These are phyloP conservation scores for Synodontis membranacea DNA, from an alignment of 2,113 vertebrate species.

Conservation along the genomic window DNA sequence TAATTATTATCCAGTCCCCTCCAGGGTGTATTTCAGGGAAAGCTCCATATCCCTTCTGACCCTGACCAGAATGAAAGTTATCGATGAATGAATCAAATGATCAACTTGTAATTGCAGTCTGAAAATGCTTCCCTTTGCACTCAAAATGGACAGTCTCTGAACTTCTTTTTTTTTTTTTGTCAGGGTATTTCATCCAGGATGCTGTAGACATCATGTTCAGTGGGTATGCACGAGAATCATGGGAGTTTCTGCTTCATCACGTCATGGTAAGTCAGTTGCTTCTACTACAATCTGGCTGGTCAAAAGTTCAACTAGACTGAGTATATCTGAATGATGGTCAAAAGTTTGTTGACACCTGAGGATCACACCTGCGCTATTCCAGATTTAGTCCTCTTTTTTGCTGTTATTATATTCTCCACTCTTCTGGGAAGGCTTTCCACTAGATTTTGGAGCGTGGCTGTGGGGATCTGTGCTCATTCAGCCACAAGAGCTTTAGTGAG, in stretches of 20 bases:
- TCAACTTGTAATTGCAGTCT: background rate
- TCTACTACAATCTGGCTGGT: background rate
- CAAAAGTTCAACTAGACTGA: background rate
- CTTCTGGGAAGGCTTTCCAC: background rate
- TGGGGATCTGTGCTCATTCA: background rate
- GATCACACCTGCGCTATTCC: background rate
- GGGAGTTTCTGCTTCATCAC: constrained; percentile 59
- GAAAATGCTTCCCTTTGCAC: background rate
- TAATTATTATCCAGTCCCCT: background rate
- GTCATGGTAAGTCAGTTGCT: constrained; percentile 41
- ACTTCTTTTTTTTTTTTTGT: constrained; percentile 11
- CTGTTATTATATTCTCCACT: background rate
- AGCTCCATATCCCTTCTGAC: background rate
- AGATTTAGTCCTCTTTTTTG: background rate
- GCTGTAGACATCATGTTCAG: constrained; percentile 55
- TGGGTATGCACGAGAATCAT: constrained; percentile 52
- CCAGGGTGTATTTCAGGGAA: background rate
- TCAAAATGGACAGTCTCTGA: background rate
- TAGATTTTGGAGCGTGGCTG: background rate
- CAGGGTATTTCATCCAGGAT: constrained; percentile 58
- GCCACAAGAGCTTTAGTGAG: background rate
- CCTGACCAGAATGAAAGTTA: background rate
- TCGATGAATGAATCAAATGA: background rate
- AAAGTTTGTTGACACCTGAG: background rate
- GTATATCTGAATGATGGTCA: background rate